A percentile compares a stretch with the other conserved stretches of the same genome.
phyloP scores from a whole-genome alignment of 2,797 vertebrate genomes.

The Cryptoblepharus egeriae region DNA sequence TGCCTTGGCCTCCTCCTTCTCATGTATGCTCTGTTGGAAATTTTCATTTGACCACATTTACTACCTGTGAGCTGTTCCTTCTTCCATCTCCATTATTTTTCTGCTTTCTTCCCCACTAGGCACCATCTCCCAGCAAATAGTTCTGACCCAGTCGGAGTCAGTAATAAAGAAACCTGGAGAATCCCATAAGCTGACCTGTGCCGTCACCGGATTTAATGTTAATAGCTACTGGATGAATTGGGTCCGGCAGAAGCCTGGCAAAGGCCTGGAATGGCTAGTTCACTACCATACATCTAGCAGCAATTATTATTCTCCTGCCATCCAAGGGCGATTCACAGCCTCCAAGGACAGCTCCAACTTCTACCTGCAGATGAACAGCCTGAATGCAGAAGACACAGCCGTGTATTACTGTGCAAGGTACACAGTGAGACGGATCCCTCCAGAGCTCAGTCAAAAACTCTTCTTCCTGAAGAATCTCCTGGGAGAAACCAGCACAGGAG shows the following conservation, averaged over 20 bases:
- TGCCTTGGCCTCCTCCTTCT: not conserved
- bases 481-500: too few species aligned
- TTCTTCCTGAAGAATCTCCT: too few species aligned
- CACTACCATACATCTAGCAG: not conserved
- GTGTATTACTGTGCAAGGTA: not conserved
- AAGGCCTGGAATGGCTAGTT: not conserved
- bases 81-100: too few species aligned
- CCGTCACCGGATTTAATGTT: not conserved
- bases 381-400: not conserved
- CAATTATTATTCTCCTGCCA: not conserved
- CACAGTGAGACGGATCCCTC: not conserved
- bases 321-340: not conserved
- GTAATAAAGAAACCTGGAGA: not conserved
- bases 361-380: not conserved
- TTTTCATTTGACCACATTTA: not conserved
- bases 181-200: not conserved
- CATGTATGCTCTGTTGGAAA: not conserved
- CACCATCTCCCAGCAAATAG: not conserved
- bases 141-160: not conserved
- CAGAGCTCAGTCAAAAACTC: not conserved
- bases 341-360: not conserved
- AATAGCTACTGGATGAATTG: accelerated
- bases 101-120: not conserved
- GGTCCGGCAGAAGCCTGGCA: not conserved
- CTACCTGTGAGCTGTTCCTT: not conserved